Evolutionary conservation across 2,797 vertebrate genomes (phyloP), one percentile per base, ranked within the genome.

Genomic region (Acanthurus tractus): DNA sequence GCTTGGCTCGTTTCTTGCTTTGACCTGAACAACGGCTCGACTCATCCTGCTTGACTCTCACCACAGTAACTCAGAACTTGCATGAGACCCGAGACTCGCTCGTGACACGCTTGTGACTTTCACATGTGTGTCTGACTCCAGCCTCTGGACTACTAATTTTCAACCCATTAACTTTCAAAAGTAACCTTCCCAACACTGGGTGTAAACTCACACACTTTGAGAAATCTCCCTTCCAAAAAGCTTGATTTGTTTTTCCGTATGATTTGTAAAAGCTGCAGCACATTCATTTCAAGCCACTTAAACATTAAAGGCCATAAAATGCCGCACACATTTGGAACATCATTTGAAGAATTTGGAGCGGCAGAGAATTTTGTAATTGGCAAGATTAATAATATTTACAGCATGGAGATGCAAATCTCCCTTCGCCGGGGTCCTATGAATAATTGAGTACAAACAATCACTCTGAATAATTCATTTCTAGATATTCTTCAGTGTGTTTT

Each of bases 361-460:
- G 91, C 88, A 89, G 92, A 92, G 88, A 94, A 93, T 94, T 95
- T 94, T 93, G 93, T 95, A 94, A 95, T 94, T 95, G 94, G 92
- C 92, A 91, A 94, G 91, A 94, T 95, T 94, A 94, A 95, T 94
- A 95, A 93, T 93, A 95, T 95, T 95, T 96, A 95, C 94, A 94
- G 89, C 92, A 53, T 63, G 57, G 82, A 89, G 88, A 94, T 95
- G 94, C 92, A 94, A 94, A 95, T 94, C 92, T 94, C 90, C 85
- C 92, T 92, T 91, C 63, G 68, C 89, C 54, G 46, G 86, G 86
- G 88, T 87, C 72, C 90, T 92, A 95, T 95, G 92, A 95, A 95
- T 95, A 95, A 95, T 95, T 94, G 89, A 94, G 90, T 89, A 87
- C 84, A 77, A 95, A 94, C 93, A 94, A 94, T 95, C 93, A 95